phyloP scores from a whole-genome alignment of 2,888 invertebrate genomes.

The Prosopocoilus inquinatus region DNA sequence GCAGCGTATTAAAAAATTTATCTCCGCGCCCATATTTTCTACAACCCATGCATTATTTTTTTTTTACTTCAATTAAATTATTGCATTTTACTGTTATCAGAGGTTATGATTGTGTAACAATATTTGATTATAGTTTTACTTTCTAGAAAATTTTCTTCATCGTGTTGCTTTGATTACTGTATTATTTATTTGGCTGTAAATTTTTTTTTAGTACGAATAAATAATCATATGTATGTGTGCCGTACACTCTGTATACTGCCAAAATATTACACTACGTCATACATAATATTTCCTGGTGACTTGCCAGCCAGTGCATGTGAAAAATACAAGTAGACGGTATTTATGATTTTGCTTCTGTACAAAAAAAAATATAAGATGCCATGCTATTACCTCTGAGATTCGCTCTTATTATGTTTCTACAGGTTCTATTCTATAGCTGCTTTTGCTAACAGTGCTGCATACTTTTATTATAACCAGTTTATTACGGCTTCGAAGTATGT shows the following conservation, averaged over 20 bases:
- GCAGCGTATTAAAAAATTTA: no score
- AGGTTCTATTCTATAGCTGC: slow-evolving; percentile 10
- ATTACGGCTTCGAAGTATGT: slow-evolving; percentile 7
- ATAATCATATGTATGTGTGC: background rate
- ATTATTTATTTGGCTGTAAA: background rate
- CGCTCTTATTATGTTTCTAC: slow-evolving; percentile 2
- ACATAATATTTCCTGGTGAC: background rate
- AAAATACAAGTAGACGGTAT: no score
- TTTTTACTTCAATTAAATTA: no score
- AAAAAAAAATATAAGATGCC: background rate
- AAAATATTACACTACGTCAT: slow-evolving; percentile 36
- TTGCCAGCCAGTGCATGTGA: no score
- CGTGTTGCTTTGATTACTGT: no score
- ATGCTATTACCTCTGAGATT: slow-evolving; percentile 19
- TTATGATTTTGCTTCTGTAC: no score
- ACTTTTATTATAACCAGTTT: slow-evolving; percentile 13
- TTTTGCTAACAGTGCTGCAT: slow-evolving; percentile 25
- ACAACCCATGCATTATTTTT: no score
- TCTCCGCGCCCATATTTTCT: no score
- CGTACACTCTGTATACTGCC: slow-evolving; percentile 3
- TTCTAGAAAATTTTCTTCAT: no score
- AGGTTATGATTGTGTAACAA: no score
- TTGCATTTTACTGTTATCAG: no score
- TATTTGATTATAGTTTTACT: no score
- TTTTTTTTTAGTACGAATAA: background rate